A percentile compares a stretch with the other conserved stretches of the same genome.
These are phyloP conservation scores for Volucella zonaria DNA, from an alignment of 2,888 invertebrate genomes.

Conservation along the genomic window DNA sequence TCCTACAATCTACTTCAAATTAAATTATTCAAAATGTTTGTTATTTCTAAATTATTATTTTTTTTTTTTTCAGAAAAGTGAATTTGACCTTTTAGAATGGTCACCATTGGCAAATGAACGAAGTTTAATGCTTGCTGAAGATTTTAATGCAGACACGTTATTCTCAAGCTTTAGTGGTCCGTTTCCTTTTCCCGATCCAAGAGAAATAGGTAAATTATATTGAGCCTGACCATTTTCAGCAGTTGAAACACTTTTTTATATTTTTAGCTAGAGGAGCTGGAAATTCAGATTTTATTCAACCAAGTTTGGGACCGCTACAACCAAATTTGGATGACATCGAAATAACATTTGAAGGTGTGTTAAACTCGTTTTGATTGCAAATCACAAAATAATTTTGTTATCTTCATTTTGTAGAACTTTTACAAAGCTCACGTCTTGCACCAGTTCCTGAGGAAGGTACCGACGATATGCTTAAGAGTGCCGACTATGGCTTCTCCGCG, in stretches of 20 bases:
- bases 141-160: conserved; percentile 92
- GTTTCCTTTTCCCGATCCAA: conserved; percentile 97
- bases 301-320: conserved; percentile 97
- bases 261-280: conserved; percentile 87
- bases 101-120: conserved; percentile 80
- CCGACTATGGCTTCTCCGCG: conserved; percentile 79
- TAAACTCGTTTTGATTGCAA: not conserved
- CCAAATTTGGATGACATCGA: conserved; percentile 97
- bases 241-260: not conserved
- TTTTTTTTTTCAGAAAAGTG: conserved; percentile 79
- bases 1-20: not conserved
- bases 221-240: conserved; percentile 9
- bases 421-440: conserved; percentile 83
- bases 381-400: not conserved
- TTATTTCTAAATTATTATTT: not conserved
- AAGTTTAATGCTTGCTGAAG: conserved; percentile 81
- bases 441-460: conserved; percentile 86
- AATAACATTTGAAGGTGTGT: conserved; percentile 90
- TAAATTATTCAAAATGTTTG: not conserved
- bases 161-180: conserved; percentile 92
- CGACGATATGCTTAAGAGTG: conserved; percentile 84
- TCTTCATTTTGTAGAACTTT: conserved; percentile 80
- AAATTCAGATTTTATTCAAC: conserved; percentile 98
- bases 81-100: conserved; percentile 82
- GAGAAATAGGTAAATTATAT: conserved; percentile 92